phyloP scores from a whole-genome alignment of 2,113 vertebrate species.

The Morone saxatilis region DNA sequence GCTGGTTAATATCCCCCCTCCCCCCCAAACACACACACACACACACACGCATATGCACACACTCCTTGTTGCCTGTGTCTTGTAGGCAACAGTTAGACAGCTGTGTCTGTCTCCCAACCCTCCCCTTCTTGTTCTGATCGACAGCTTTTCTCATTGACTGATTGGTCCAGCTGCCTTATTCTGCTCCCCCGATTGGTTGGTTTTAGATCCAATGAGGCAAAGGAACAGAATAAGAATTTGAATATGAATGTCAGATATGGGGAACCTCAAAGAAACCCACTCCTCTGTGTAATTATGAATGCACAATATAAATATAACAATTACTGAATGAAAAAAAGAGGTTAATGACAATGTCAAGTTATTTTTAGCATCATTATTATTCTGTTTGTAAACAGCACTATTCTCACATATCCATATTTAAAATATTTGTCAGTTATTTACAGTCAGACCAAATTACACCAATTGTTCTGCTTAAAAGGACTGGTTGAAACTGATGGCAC shows the following conservation, averaged over 20 bases:
- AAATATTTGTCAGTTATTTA: background rate
- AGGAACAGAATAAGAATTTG: constrained; percentile 41
- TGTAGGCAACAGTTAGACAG: constrained; percentile 76
- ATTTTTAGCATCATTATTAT: background rate
- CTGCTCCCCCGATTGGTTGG: constrained; percentile 45
- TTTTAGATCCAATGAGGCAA: constrained; percentile 49
- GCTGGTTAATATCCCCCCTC: constrained; percentile 47
- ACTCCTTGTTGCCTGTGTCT: constrained; percentile 61
- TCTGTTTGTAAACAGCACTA: background rate
- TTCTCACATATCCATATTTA: background rate
- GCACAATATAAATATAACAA: background rate
- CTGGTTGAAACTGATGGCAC: background rate
- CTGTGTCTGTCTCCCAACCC: constrained; percentile 72
- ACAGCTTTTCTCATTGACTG: constrained; percentile 63
- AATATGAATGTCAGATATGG: constrained; percentile 65
- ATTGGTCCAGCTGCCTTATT: constrained; percentile 68
- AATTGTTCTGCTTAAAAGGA: background rate
- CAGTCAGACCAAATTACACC: background rate
- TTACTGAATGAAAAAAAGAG: constrained; percentile 3
- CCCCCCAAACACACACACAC: constrained; percentile 29
- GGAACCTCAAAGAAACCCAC: constrained; percentile 9
- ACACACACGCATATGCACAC: constrained; percentile 19
- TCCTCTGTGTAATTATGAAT: constrained; percentile 19
- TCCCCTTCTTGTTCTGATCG: constrained; percentile 58
- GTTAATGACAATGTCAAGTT: background rate